These are phyloP conservation scores for Clostera curtula DNA, from an alignment of 2,888 invertebrate genomes.

Conservation along the genomic window DNA sequence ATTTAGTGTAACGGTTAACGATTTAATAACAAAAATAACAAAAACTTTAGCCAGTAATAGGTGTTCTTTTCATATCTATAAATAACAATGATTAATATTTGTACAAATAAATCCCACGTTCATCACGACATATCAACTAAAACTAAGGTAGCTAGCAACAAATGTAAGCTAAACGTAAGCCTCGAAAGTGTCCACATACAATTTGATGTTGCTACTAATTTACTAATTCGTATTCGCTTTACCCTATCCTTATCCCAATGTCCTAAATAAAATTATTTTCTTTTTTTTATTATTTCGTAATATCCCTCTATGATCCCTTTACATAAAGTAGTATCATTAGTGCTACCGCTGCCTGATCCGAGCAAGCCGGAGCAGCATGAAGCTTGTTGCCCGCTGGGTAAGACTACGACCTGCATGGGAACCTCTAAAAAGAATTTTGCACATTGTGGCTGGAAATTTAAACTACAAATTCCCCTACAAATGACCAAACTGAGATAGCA, in stretches of 20 bases:
- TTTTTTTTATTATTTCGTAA: constrained; percentile 45
- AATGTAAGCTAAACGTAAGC: constrained; percentile 43
- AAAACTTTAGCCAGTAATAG: too few species aligned
- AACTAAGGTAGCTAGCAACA: constrained; percentile 29
- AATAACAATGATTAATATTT: too few species aligned
- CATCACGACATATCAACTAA: constrained; percentile 23
- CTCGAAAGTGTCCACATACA: constrained; percentile 41
- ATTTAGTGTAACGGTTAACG: constrained; percentile 3
- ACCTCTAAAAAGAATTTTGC: constrained; percentile 21
- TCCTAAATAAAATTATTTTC: constrained; percentile 40
- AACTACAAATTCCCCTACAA: too few species aligned
- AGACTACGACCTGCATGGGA: constrained; percentile 57
- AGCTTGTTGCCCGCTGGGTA: constrained; percentile 92
- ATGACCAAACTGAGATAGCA: too few species aligned
- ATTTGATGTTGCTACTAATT: constrained; percentile 67
- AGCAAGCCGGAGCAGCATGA: constrained; percentile 92
- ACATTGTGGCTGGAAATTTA: constrained; percentile 16
- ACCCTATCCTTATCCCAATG: constrained; percentile 52
- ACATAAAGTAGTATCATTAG: constrained; percentile 78
- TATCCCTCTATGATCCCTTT: constrained; percentile 52
- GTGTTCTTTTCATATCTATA: too few species aligned
- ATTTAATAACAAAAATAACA: too few species aligned
- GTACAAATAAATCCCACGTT: too few species aligned
- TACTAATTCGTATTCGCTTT: constrained; percentile 74
- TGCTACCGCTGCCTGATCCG: constrained; percentile 89